Percentiles rank a stretch among this genome's conserved stretches.
Evolutionary conservation across 2,888 invertebrate genomes (phyloP).

Genomic region (Adineta ricciae): DNA sequence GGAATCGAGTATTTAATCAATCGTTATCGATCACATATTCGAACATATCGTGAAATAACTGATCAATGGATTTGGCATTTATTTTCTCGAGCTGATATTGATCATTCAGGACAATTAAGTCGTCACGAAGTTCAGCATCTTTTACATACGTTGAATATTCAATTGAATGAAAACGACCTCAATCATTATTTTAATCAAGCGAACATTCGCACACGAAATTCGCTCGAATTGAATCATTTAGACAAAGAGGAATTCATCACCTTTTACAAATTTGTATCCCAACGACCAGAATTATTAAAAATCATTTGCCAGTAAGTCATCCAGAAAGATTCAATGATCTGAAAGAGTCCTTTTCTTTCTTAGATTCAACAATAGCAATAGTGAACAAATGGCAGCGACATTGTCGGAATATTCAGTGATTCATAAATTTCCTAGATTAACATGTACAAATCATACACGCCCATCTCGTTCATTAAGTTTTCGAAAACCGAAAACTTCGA

Average conservation of each 20-base stretch:
- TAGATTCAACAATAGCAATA: background rate
- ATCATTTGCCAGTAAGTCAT: conserved; percentile 18
- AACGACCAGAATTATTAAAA: conserved; percentile 4
- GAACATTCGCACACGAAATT: background rate
- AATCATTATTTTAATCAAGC: background rate
- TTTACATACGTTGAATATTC: background rate
- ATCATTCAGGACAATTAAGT: background rate
- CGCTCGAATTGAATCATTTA: background rate
- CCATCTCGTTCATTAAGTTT: background rate
- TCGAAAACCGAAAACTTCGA: background rate
- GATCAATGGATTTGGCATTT: conserved; percentile 8
- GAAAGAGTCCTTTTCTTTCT: too few species aligned
- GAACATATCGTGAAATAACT: conserved; percentile 11
- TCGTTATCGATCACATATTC: conserved; percentile 7
- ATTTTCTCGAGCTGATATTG: background rate
- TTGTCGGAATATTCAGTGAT: background rate
- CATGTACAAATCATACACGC: background rate
- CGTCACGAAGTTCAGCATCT: background rate
- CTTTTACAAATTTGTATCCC: background rate
- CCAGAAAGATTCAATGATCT: too few species aligned
- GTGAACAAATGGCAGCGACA: background rate
- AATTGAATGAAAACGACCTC: background rate
- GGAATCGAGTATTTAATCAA: conserved; percentile 43
- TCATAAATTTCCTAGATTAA: background rate
- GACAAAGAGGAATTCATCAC: background rate